Evolutionary conservation across 2,797 vertebrate species (phyloP).

Genomic region (Tarsius wallacei): DNA sequence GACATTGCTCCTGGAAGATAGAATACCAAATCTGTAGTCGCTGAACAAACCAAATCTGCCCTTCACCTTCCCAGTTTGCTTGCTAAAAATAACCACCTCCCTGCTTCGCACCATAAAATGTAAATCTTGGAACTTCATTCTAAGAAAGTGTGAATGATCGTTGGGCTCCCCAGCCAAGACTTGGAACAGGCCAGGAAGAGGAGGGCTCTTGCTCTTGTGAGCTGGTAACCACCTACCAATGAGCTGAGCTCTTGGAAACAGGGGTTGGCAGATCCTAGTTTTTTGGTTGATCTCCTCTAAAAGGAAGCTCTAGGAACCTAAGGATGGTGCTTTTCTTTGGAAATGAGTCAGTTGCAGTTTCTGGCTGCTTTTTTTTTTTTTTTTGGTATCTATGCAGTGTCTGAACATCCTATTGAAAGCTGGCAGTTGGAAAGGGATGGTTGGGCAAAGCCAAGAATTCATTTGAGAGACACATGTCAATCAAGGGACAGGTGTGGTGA

Average conservation of each 20-base stretch:
- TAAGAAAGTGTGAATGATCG: neutral
- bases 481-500: neutral
- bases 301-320: neutral
- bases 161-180: neutral
- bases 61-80: conserved; percentile 15
- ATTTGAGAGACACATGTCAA: neutral
- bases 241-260: neutral
- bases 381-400: neutral
- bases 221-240: neutral
- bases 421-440: neutral
- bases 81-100: conserved; percentile 57
- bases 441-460: conserved; percentile 12
- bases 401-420: conserved; percentile 27
- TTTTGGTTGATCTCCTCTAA: neutral
- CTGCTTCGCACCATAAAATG: neutral
- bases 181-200: neutral
- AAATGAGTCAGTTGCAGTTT: neutral
- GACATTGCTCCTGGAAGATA: conserved; percentile 62
- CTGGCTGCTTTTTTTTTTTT: conserved; percentile 4
- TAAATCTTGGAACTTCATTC: conserved; percentile 36
- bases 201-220: neutral
- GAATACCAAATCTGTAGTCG: conserved; percentile 50
- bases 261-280: neutral
- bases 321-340: neutral
- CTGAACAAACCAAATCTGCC: neutral